Evolutionary conservation across 64 coral and sea anemone species (phyloP).

Genomic region (Montipora efflorescens): DNA sequence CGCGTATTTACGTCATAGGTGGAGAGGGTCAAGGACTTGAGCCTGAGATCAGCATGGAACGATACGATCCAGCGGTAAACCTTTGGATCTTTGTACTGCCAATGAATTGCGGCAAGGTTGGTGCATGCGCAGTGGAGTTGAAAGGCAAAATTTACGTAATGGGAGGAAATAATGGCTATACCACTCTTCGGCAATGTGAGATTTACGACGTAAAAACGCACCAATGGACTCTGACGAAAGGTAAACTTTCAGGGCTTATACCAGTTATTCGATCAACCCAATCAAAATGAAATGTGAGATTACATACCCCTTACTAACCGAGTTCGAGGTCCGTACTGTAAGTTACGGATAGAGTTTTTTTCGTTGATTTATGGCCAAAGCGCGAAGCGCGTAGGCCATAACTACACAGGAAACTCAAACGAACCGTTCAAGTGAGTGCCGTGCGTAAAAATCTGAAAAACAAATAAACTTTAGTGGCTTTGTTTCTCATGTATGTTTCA

Average conservation of each 20-base stretch:
- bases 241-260: not conserved
- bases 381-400: too few relatives aligned
- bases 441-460: too few relatives aligned
- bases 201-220: conserved; percentile 69
- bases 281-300: too few relatives aligned
- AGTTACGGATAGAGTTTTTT: too few relatives aligned
- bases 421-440: too few relatives aligned
- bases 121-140: conserved; percentile 77
- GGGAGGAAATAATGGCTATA: conserved; percentile 83
- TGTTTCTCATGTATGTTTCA: too few relatives aligned
- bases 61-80: conserved; percentile 77
- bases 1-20: conserved; percentile 83
- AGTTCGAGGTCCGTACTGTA: too few relatives aligned
- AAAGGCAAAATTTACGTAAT: conserved; percentile 78
- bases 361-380: too few relatives aligned
- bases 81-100: conserved; percentile 85
- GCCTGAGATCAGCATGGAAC: conserved; percentile 90
- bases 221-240: conserved; percentile 60
- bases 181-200: conserved; percentile 75
- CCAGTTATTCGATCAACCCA: too few relatives aligned
- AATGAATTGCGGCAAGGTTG: conserved; percentile 88
- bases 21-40: conserved; percentile 85
- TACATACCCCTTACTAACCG: too few relatives aligned
- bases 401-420: too few relatives aligned
- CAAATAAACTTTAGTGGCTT: too few relatives aligned